A percentile compares a stretch with the other conserved stretches of the same genome.
Evolutionary conservation across 2,113 vertebrate genomes (phyloP).

Genomic region (Pavo muticus): DNA sequence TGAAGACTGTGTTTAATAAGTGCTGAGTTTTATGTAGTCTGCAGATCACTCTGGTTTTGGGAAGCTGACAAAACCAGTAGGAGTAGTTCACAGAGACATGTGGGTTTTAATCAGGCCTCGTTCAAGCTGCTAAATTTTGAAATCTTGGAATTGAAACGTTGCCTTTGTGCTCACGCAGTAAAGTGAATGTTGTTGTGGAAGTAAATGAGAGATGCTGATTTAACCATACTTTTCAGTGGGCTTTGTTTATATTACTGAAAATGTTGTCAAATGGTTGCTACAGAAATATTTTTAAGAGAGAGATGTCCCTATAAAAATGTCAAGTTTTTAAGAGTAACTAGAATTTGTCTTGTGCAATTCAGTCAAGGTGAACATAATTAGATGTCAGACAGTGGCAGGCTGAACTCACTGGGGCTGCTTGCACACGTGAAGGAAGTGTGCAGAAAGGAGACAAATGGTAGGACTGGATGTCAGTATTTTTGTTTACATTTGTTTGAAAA

Average conservation of each 20-base stretch:
- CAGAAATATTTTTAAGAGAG: not conserved
- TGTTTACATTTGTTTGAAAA: not conserved
- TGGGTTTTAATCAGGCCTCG: conserved; percentile 42
- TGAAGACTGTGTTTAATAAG: conserved; percentile 83
- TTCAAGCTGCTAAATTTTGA: conserved; percentile 36
- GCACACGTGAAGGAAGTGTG: not conserved
- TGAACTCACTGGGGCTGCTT: not conserved
- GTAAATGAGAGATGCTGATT: not conserved
- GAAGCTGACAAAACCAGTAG: conserved; percentile 68
- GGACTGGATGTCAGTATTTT: not conserved
- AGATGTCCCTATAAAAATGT: not conserved
- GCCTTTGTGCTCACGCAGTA: not conserved
- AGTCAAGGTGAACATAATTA: not conserved
- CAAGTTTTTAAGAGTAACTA: not conserved
- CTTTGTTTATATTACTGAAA: conserved; percentile 40
- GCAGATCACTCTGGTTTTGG: conserved; percentile 76
- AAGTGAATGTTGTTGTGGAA: conserved; percentile 29
- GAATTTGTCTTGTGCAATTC: not conserved
- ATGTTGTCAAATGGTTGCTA: not conserved
- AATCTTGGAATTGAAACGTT: not conserved
- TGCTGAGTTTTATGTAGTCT: conserved; percentile 90
- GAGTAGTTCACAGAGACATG: not conserved
- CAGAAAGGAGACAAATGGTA: not conserved
- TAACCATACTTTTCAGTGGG: not conserved
- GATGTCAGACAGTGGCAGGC: not conserved